These are phyloP conservation scores for Zhengitettix transpicula DNA, from an alignment of 2,888 invertebrate species.

Conservation along the genomic window DNA sequence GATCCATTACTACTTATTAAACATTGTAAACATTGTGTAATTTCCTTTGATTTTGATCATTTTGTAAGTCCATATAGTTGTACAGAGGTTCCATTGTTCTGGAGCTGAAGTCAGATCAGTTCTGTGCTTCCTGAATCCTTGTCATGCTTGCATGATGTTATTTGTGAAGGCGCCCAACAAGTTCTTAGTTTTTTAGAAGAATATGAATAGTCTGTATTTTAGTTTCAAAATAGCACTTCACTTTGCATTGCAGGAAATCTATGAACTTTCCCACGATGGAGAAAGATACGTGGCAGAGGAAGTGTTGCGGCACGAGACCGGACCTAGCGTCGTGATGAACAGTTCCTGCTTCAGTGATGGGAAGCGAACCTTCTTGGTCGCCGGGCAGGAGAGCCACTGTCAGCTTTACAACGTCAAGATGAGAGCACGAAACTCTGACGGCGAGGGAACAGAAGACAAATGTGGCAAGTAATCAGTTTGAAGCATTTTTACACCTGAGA, in stretches of 20 bases:
- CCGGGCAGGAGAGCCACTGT: constrained; percentile 84
- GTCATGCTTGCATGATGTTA: no score
- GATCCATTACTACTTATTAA: no score
- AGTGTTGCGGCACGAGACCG: constrained; percentile 77
- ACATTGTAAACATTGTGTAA: no score
- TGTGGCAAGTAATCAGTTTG: neutral
- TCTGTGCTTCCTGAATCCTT: no score
- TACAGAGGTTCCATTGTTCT: no score
- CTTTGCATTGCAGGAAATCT: constrained; percentile 59
- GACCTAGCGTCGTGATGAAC: constrained; percentile 82
- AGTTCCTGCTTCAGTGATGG: constrained; percentile 57
- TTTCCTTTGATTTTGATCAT: no score
- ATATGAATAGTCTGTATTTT: no score
- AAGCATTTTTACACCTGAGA: neutral
- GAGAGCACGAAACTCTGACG: constrained; percentile 20
- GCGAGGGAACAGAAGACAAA: neutral
- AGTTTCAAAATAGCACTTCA: no score
- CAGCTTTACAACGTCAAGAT: constrained; percentile 59
- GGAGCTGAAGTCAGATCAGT: no score
- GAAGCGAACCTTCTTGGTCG: constrained; percentile 62
- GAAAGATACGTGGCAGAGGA: constrained; percentile 70
- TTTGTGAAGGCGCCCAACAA: no score
- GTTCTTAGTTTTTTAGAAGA: no score
- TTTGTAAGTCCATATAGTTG: no score
- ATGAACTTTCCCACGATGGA: constrained; percentile 76